Evolutionary conservation across 2,797 vertebrate genomes (phyloP), one percentile per base, ranked within the genome.

Genomic region (Acropternis orthonyx): DNA sequence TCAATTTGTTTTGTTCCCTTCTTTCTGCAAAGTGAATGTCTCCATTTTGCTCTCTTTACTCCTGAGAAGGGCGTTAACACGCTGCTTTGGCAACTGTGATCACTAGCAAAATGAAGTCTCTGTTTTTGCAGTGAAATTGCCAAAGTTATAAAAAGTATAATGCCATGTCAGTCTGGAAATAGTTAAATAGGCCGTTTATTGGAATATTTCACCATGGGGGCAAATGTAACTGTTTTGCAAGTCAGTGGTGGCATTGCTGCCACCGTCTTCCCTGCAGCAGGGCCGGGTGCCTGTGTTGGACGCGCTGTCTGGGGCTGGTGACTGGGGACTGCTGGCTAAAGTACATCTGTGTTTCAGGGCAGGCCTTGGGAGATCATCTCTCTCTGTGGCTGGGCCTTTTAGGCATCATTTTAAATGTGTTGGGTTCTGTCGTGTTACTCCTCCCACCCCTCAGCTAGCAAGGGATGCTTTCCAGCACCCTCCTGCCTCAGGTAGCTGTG

Each of bases 161-260:
- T 24, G 21, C 36, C 46, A 7, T 46, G 44, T 77, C 87, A 90
- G 61, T 93, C 93, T 97, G 95, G 92, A 95, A 96, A 88, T 51
- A 84, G 95, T 97, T 97, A 97, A 86, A 61, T 6, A 23, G 62
- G 34, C 21, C 0, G 0, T 78, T 65, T 62, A 39, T 19, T 78
- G 72, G 24, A 68, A 28, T 71, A 27, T 20, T 84, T 86, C 10
- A 36, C 32, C 3, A 3, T 11, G 9, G 26, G 21, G 10, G 10
- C 26, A 73, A 72, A 48, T 81, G 8, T 66, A 66, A 34, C 34
- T 44, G 23, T 49, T 92, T 95, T 85, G 32, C 22, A 54, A 66
- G 39, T 55, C 22, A 9, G 30, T 30, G 10, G 11, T 32, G n/a
- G 34, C 14, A 55, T 71, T 61, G 26, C 30, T 52, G 37, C 41